phyloP scores from a whole-genome alignment of 2,888 invertebrate species.

The Drosophila borborema region DNA sequence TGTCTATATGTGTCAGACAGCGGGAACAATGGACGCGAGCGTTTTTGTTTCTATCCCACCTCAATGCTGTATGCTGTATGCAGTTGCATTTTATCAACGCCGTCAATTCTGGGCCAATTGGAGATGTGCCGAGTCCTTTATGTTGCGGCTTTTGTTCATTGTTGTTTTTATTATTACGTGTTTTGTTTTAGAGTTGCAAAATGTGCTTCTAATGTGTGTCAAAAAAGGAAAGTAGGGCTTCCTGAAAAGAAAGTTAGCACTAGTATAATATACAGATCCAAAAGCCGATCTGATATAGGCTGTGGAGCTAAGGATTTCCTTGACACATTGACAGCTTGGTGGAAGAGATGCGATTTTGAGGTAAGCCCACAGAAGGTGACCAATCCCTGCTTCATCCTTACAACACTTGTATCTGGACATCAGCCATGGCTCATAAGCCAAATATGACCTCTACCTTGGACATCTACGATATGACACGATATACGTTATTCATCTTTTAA shows the following conservation, averaged over 20 bases:
- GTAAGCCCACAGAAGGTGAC: not conserved
- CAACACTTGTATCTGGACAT: too few species aligned
- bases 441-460: too few species aligned
- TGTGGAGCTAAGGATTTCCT: not conserved
- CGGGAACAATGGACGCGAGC: conserved; percentile 55
- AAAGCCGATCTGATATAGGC: not conserved
- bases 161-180: conserved; percentile 30
- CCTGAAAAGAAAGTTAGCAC: not conserved
- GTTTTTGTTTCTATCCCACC: conserved; percentile 6
- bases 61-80: conserved; percentile 13
- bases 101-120: conserved; percentile 54
- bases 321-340: not conserved
- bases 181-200: conserved; percentile 35
- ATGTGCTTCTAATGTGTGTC: conserved; percentile 36
- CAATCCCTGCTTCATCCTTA: too few species aligned
- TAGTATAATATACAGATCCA: not conserved
- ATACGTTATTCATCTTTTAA: not conserved
- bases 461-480: not conserved
- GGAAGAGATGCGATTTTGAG: not conserved
- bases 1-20: conserved; percentile 53
- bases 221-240: not conserved
- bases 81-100: conserved; percentile 24
- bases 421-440: too few species aligned
- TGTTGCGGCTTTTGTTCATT: conserved; percentile 49
- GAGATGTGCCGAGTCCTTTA: conserved; percentile 43